These are phyloP conservation scores for Aleiodes testaceus DNA, from an alignment of 2,888 invertebrate genomes.

Conservation along the genomic window DNA sequence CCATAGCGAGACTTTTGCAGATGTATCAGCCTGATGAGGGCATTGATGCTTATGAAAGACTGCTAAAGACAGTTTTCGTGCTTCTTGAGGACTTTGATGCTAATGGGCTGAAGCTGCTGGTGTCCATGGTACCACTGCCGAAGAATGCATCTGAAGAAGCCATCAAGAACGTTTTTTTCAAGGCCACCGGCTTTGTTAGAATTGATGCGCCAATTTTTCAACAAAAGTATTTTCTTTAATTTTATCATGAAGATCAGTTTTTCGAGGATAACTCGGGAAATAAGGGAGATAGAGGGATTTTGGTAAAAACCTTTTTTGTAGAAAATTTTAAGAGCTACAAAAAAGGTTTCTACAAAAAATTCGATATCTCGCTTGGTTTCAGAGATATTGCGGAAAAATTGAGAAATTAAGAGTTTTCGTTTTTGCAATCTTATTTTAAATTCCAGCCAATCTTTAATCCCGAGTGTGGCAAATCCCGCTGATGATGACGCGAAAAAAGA, in stretches of 20 bases:
- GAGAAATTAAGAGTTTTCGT: background rate
- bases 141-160: constrained; percentile 55
- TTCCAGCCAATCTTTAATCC: constrained; percentile 24
- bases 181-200: constrained; percentile 57
- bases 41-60: constrained; percentile 59
- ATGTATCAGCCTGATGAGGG: constrained; percentile 65
- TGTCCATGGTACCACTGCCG: constrained; percentile 62
- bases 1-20: constrained; percentile 59
- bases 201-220: constrained; percentile 55
- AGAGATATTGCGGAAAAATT: too few species aligned
- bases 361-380: too few species aligned
- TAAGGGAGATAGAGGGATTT: too few species aligned
- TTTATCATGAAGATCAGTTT: background rate
- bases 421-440: constrained; percentile 1
- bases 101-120: constrained; percentile 57
- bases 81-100: constrained; percentile 59
- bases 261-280: too few species aligned
- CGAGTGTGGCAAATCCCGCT: constrained; percentile 16
- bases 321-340: too few species aligned
- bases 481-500: constrained; percentile 7
- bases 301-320: too few species aligned
- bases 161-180: constrained; percentile 58
- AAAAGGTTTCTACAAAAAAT: too few species aligned
- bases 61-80: constrained; percentile 57
- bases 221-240: constrained; percentile 42